A percentile compares a stretch with the other conserved stretches of the same genome.
These are phyloP conservation scores for Diarsia brunnea DNA, from an alignment of 2,888 invertebrate genomes.

Conservation along the genomic window DNA sequence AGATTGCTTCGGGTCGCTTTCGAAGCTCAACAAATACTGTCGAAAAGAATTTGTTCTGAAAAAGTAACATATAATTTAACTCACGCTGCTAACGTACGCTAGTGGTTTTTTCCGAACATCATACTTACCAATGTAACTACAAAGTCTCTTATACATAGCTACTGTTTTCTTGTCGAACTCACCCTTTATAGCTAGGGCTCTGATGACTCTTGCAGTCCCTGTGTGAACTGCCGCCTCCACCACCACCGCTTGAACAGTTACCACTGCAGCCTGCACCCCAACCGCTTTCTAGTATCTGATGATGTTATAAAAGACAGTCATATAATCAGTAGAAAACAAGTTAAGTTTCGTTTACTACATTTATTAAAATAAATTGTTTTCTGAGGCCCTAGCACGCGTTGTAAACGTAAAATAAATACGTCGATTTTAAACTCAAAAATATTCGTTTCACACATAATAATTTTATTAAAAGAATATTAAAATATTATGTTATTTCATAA, in stretches of 20 bases:
- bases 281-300: constrained; percentile 85
- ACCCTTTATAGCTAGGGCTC: constrained; percentile 89
- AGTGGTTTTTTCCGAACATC: background rate
- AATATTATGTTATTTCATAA: too few relatives aligned
- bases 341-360: too few relatives aligned
- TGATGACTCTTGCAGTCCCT: constrained; percentile 89
- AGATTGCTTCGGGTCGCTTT: too few relatives aligned
- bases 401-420: too few relatives aligned
- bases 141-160: background rate
- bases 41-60: too few relatives aligned
- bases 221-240: constrained; percentile 85
- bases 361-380: too few relatives aligned
- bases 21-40: too few relatives aligned
- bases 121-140: background rate
- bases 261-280: constrained; percentile 90
- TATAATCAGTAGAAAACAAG: too few relatives aligned
- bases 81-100: background rate
- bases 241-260: constrained; percentile 85
- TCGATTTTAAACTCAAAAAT: too few relatives aligned
- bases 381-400: too few relatives aligned
- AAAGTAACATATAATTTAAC: background rate
- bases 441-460: too few relatives aligned
- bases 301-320: background rate
- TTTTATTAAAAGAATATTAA: too few relatives aligned
- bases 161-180: constrained; percentile 28